A percentile compares a stretch with the other conserved stretches of the same genome.
phyloP scores from a whole-genome alignment of 2,888 invertebrate species.

The Diarsia brunnea region DNA sequence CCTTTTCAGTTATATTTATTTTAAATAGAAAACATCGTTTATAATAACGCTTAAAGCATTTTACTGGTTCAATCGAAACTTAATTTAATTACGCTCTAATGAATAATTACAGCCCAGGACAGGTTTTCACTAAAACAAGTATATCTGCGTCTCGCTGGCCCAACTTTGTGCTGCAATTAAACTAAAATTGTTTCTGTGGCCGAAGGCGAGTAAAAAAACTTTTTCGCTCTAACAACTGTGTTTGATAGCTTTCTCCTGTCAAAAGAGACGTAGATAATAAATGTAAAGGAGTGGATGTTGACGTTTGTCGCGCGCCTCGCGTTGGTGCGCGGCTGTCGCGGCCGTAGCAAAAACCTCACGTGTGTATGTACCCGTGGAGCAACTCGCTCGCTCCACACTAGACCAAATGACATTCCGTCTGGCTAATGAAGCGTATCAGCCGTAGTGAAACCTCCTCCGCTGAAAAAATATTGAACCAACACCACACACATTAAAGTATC shows the following conservation, averaged over 20 bases:
- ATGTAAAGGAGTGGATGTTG: conserved; percentile 71
- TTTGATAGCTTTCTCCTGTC: conserved; percentile 82
- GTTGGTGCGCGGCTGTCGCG: conserved; percentile 59
- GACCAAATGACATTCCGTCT: conserved; percentile 82
- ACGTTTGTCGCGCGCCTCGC: conserved; percentile 59
- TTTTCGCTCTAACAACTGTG: conserved; percentile 67
- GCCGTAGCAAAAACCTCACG: conserved; percentile 75
- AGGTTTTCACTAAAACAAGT: conserved; percentile 52
- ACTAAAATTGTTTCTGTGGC: conserved; percentile 51
- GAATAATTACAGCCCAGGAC: conserved; percentile 40
- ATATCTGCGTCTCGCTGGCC: conserved; percentile 33
- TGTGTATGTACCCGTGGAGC: conserved; percentile 53
- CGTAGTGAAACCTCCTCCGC: conserved; percentile 65
- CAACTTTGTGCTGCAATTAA: conserved; percentile 50
- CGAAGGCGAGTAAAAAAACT: conserved; percentile 57
- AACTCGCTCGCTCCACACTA: conserved; percentile 62
- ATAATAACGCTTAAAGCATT: conserved; percentile 10
- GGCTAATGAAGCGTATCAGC: conserved; percentile 80
- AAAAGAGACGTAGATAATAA: conserved; percentile 77
- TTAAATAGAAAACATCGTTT: conserved; percentile 22
- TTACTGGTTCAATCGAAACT: conserved; percentile 39
- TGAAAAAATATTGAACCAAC: conserved; percentile 34
- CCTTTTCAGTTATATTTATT: conserved; percentile 17
- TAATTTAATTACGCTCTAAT: conserved; percentile 50
- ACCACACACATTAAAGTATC: conserved; percentile 49